Evolutionary conservation across 2,888 invertebrate species (phyloP).

Genomic region (Acleris holmiana): DNA sequence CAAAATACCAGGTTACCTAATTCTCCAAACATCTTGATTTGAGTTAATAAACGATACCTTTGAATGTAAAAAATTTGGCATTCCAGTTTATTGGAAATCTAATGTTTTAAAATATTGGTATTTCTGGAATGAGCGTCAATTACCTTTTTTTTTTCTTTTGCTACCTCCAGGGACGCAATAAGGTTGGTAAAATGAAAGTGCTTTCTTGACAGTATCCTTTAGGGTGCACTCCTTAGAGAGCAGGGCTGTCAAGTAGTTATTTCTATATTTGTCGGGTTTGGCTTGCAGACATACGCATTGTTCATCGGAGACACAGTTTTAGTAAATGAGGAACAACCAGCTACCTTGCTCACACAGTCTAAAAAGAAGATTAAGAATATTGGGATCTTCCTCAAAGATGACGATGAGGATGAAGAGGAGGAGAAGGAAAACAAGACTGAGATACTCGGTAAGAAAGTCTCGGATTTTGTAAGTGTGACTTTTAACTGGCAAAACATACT

Average conservation of each 20-base stretch:
- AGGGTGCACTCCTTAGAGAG: too few species aligned
- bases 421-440: constrained; percentile 91
- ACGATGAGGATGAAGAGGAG: constrained; percentile 92
- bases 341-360: constrained; percentile 93
- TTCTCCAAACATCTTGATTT: background rate
- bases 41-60: too few species aligned
- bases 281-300: constrained; percentile 89
- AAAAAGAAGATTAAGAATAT: constrained; percentile 98
- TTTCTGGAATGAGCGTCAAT: too few species aligned
- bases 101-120: too few species aligned
- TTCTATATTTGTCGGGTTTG: background rate
- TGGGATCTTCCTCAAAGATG: constrained; percentile 97
- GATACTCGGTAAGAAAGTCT: constrained; percentile 85
- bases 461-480: constrained; percentile 5
- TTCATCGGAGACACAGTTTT: constrained; percentile 99
- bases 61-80: too few species aligned
- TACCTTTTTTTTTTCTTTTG: too few species aligned
- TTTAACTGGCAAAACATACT: background rate
- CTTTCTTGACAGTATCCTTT: too few species aligned
- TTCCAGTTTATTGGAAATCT: too few species aligned
- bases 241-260: too few species aligned
- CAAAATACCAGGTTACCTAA: too few species aligned
- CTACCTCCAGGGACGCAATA: too few species aligned
- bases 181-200: too few species aligned
- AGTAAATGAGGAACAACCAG: constrained; percentile 95